Percentiles rank a stretch among this genome's conserved stretches.
phyloP scores from a whole-genome alignment of 2,797 vertebrate genomes.

The Orientallactaga sibirica region DNA sequence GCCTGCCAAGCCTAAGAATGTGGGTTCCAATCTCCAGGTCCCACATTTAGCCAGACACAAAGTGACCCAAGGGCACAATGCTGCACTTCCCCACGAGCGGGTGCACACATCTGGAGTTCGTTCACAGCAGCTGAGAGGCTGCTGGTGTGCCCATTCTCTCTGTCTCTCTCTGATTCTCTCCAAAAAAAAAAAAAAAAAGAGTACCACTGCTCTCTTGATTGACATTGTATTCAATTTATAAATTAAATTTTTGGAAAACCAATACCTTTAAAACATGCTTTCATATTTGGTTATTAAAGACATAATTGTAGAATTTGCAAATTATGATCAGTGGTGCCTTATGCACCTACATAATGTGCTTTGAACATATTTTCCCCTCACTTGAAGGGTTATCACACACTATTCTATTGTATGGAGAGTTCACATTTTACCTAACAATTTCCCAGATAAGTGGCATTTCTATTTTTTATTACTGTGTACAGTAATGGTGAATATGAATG shows the following conservation, averaged over 20 bases:
- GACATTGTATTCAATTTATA: neutral
- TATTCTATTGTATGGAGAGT: neutral
- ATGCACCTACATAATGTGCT: neutral
- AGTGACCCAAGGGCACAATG: no score
- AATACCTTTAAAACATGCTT: slow-evolving; percentile 19
- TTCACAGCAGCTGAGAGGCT: no score
- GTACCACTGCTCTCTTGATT: neutral
- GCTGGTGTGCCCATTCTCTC: no score
- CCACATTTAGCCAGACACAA: no score
- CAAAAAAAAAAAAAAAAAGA: no score
- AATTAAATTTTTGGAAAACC: neutral
- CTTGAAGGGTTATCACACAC: neutral
- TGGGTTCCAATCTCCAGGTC: no score
- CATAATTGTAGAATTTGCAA: slow-evolving; percentile 17
- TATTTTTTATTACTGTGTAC: slow-evolving; percentile 12
- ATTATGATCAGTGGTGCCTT: neutral
- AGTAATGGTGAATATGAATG: neutral
- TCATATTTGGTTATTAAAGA: slow-evolving; percentile 6
- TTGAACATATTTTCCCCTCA: neutral
- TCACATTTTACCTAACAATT: slow-evolving; percentile 16
- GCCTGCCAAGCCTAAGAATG: no score
- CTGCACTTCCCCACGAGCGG: no score
- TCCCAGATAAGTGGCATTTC: neutral
- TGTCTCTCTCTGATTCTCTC: no score
- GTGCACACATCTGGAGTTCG: no score